Base-by-base conservation (phyloP, 2,888 invertebrate genomes). In the Dromius quadrimaculatus region DNA sequence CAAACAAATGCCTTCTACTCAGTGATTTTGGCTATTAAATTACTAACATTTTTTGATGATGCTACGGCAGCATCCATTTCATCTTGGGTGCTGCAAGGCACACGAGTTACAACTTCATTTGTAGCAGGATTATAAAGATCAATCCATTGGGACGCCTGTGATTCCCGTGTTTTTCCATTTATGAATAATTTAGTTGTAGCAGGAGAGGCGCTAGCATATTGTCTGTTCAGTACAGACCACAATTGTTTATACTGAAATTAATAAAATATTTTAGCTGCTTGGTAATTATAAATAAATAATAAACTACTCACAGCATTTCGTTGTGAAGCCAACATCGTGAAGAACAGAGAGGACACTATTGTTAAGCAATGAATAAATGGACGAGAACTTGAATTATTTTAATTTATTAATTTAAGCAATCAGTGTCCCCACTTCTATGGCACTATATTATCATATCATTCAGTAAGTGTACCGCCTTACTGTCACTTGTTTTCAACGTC, bases 121-220 rank as follows among this genome's bases (percentile, higher is more conserved):
- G 95, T 96, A 2, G 96, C 96, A 45, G 99, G 99, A 84, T 99
- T 93, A 75, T 94, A 93, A 6, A 99, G 88, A 78, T 98, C 97
- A 77, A 98, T 93, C 92, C 95, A 99, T 77, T 98, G 92, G 17
- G 84, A 90, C 0, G 97, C 89, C 82, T 97, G 93, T 0, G 98
- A 99, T 73, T 99, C 98, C 17, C 91, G 86, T 83, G 94, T 93
- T 82, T 97, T 90, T 68, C 98, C 98, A 86, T 98, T 92, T 76
- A 99, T 95, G 83, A 94, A 99, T 72, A 98, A 88, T 83, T 98
- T 98, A 17, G 96, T 95, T 3, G 92, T 91, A 0, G 93, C 86
- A 2, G 87, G 88, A 5, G 85, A 82, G 23, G 87, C 80, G 81
- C 81, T 81, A 4, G 81, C 80, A 73, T 80, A 81, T 50, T 72